Evolutionary conservation across 2,113 vertebrate genomes (phyloP), one percentile per base, ranked within the genome.

Genomic region (Callipepla californica): DNA sequence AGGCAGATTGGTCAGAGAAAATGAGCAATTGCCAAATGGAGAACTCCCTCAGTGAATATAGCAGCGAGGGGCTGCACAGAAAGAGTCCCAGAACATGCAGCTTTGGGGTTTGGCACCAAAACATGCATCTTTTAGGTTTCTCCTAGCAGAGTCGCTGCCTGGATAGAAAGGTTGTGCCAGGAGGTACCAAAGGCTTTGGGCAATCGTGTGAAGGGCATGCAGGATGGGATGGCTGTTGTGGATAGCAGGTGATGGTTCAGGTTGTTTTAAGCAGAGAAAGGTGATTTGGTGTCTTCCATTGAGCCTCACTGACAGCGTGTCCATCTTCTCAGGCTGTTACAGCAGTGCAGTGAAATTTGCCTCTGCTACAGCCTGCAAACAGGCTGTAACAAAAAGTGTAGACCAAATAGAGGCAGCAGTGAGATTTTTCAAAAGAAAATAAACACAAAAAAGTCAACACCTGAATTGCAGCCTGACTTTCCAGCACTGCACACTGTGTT

Each of bases 11-110:
- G 12, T 69, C 28, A 50, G 76, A 58, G 51, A 11, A 26, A 26
- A 16, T 45, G 4, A 47, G 15, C 7, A 72, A 20, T 72, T 91
- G 57, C 36, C 4, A n/a, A 65, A 57, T 8, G 0, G 0, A 47
- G 36, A 14, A n/a, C 19, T 8, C 50, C 30, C 18, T 55, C 30
- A 38, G 5, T 86, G 53, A 48, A 45, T 34, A 1, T 36, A 69
- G 34, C 40, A 10, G 51, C 13, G 25, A 86, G 61, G 47, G 53
- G 73, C 28, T 79, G 48, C 34, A 18, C 20, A 48, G 67, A 73
- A 65, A 50, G 78, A 87, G 50, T 55, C 79, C 62, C 47, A 30
- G 13, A 30, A 5, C 25, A 42, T 18, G 45, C 42, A 90, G 8
- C 36, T 48, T 26, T 69, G 68, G 63, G 47, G 30, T 25, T 83